Base-by-base conservation (phyloP, 1,140 invertebrate genomes). In the Belonocnema kinseyi region DNA sequence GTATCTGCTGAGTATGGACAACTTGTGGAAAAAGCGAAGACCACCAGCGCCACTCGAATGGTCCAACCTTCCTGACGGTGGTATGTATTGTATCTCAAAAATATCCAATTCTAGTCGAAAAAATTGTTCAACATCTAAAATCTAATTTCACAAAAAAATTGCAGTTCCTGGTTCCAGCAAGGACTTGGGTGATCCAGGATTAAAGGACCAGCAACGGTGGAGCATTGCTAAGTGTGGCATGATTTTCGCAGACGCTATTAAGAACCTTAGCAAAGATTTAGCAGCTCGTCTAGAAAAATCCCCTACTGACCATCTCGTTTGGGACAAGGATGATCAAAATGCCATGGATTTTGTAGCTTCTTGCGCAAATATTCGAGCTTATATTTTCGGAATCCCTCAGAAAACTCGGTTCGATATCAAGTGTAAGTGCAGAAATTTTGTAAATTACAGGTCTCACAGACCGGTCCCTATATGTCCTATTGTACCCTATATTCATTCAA, bases 321-420 rank as follows among this genome's bases (percentile, higher is more conserved):
- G 98, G 98, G 98, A 99, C 89, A 99, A 99, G 91, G 99, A 99
- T 92, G 98, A 99, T 89, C 95, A 96, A 78, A 91, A 93, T 78
- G 95, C 96, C 0, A 97, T 99, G 97, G 96, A 99, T 90, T 99
- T 99, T 93, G 98, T 99, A 4, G 96, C 98, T 0, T 94, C 97
- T 3, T 98, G 97, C 90, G 95, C 98, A 1, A 99, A 99, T 90
- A 95, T 99, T 76, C 93, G 99, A 53, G 94, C 97, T 0, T 92
- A 97, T 82, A 97, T 99, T 83, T 99, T 99, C 92, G 94, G 95
- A 54, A 99, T 99, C 87, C 88, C 93, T 56, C 93, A 94, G 66
- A 98, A 99, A 87, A 96, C 96, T 0, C 93, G 95, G 72, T 99
- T 99, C 91, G 97, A 99, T 86, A 96, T 99, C 5, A 99, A 99